Conservation (phyloP, 2,888 invertebrate species). For the Cistogaster globosa region DNA sequence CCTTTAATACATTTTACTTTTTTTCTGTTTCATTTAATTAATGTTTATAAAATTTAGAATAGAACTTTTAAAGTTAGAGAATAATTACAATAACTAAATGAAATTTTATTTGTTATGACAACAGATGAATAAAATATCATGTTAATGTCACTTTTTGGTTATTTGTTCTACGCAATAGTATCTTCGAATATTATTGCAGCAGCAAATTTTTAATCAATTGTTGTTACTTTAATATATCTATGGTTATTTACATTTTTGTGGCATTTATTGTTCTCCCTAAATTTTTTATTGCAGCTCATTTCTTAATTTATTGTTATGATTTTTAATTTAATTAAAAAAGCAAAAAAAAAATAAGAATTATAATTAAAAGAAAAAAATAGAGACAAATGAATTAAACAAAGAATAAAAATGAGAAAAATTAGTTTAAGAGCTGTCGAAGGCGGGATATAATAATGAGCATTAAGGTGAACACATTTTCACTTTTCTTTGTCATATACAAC, state of each 20-base stretch:
- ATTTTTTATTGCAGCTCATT: conserved; percentile 4
- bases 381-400: background rate
- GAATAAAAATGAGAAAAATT: background rate
- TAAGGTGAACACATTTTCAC: conserved; percentile 40
- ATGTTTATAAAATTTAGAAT: conserved; percentile 18
- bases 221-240: background rate
- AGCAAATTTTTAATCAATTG: conserved; percentile 19
- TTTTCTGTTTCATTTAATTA: background rate
- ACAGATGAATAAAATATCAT: background rate
- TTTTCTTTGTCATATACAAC: conserved; percentile 41
- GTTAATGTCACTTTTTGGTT: conserved; percentile 13
- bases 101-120: background rate
- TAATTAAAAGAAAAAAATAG: background rate
- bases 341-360: background rate
- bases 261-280: background rate
- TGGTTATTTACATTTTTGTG: conserved; percentile 48
- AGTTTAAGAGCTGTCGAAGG: background rate
- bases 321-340: background rate
- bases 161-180: conserved; percentile 8
- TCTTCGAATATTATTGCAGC: conserved; percentile 13
- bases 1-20: conserved; percentile 47
- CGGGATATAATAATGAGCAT: conserved; percentile 29
- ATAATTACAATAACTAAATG: conserved; percentile 61
- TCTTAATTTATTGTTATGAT: background rate
- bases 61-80: conserved; percentile 58